Evolutionary conservation across 2,888 invertebrate genomes (phyloP).

Genomic region (Heliothis peltigera): DNA sequence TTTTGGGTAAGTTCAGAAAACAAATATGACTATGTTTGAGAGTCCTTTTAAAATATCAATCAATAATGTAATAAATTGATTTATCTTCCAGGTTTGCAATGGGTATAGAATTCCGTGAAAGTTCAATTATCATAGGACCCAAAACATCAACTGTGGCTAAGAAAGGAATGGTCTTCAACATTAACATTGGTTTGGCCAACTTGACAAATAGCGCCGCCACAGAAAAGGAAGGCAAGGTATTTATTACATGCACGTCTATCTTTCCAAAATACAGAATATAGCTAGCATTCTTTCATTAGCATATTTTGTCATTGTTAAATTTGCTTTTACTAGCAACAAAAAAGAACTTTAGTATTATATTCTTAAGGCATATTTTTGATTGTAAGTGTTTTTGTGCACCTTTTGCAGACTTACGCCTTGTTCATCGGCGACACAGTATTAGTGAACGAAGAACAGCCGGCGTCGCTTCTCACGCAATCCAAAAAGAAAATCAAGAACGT

Average conservation of each 20-base stretch:
- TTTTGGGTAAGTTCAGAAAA: slow-evolving; percentile 91
- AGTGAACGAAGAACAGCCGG: slow-evolving; percentile 96
- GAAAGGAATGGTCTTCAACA: slow-evolving; percentile 99
- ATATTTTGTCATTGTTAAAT: too few species aligned
- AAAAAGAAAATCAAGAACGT: slow-evolving; percentile 99
- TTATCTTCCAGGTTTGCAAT: slow-evolving; percentile 93
- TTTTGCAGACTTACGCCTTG: slow-evolving; percentile 93
- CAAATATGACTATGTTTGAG: too few species aligned
- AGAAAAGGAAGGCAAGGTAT: slow-evolving; percentile 95
- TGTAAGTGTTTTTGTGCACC: background rate
- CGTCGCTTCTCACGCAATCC: slow-evolving; percentile 95
- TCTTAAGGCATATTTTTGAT: background rate
- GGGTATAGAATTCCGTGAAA: slow-evolving; percentile 99
- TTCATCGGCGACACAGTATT: slow-evolving; percentile 99
- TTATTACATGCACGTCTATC: slow-evolving; percentile 1
- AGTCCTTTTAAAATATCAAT: too few species aligned
- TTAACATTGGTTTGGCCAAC: slow-evolving; percentile 97
- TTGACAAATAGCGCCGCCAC: slow-evolving; percentile 94
- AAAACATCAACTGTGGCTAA: slow-evolving; percentile 95
- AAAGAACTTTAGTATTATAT: too few species aligned
- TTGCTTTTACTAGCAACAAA: too few species aligned
- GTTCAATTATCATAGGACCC: slow-evolving; percentile 96
- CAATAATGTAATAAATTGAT: background rate
- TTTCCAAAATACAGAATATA: too few species aligned
- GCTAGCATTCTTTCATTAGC: too few species aligned